phyloP scores from a whole-genome alignment of 2,113 vertebrate genomes.

The Sialia sialis region DNA sequence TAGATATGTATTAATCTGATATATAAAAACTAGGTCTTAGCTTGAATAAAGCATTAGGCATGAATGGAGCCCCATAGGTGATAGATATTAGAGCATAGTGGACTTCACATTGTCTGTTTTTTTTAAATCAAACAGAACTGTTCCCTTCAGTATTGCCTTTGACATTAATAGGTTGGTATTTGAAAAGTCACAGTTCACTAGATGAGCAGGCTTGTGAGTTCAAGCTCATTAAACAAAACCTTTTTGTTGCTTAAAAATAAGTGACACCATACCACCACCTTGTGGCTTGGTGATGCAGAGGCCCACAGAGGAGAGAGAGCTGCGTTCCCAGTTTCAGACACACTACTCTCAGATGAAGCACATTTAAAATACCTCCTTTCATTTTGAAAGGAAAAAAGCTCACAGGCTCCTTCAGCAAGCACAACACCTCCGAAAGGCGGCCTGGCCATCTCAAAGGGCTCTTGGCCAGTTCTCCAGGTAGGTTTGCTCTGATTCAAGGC shows the following conservation, averaged over 20 bases:
- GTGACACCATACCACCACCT: conserved; percentile 91
- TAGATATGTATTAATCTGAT: conserved; percentile 86
- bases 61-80: conserved; percentile 85
- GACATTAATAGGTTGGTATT: conserved; percentile 97
- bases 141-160: conserved; percentile 94
- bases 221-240: conserved; percentile 90
- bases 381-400: conserved; percentile 14
- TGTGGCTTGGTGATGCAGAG: conserved; percentile 69
- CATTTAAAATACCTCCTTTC: conserved; percentile 11
- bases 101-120: conserved; percentile 94
- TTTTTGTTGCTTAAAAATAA: conserved; percentile 57
- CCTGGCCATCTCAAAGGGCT: not conserved
- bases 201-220: conserved; percentile 82
- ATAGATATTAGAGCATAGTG: conserved; percentile 94
- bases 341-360: not conserved
- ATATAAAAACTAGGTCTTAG: conserved; percentile 80
- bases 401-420: not conserved
- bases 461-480: not conserved
- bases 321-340: not conserved
- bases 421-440: not conserved
- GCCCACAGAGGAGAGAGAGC: not conserved
- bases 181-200: conserved; percentile 87
- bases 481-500: not conserved
- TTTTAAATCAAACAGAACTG: conserved; percentile 93
- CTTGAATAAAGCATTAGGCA: conserved; percentile 88